Conservation (phyloP, 2,888 invertebrate genomes). For the Timema podura region DNA sequence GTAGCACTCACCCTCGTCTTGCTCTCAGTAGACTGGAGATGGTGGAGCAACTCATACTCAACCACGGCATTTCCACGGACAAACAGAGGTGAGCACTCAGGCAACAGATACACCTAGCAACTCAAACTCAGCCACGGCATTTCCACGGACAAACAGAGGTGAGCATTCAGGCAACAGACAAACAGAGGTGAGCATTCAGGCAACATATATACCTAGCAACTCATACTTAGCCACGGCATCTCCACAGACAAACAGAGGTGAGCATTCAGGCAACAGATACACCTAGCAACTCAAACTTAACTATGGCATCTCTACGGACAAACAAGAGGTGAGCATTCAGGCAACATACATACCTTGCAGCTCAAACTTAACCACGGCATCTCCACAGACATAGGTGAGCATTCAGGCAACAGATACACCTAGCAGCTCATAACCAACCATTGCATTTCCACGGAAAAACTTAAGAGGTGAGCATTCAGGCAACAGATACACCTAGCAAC, state of each 20-base stretch:
- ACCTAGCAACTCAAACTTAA: conserved; percentile 77
- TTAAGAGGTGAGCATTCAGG: conserved; percentile 58
- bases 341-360: too few relatives aligned
- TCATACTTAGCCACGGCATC: conserved; percentile 78
- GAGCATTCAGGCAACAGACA: too few relatives aligned
- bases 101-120: too few relatives aligned
- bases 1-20: conserved; percentile 79
- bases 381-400: too few relatives aligned
- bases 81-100: conserved; percentile 65
- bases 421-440: conserved; percentile 78
- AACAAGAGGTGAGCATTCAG: too few relatives aligned
- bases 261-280: too few relatives aligned
- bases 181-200: too few relatives aligned
- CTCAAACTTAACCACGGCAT: too few relatives aligned
- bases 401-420: too few relatives aligned
- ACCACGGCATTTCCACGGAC: conserved; percentile 80
- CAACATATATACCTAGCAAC: too few relatives aligned
- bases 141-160: conserved; percentile 83
- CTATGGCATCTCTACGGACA: conserved; percentile 81
- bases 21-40: conserved; percentile 83
- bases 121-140: conserved; percentile 79
- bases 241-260: conserved; percentile 83
- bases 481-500: too few relatives aligned
- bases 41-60: conserved; percentile 79
- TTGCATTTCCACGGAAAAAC: conserved; percentile 82